Percentiles rank a stretch among this genome's conserved stretches.
Conservation (phyloP, 2,797 vertebrate genomes). For the Cottoperca gobio region DNA sequence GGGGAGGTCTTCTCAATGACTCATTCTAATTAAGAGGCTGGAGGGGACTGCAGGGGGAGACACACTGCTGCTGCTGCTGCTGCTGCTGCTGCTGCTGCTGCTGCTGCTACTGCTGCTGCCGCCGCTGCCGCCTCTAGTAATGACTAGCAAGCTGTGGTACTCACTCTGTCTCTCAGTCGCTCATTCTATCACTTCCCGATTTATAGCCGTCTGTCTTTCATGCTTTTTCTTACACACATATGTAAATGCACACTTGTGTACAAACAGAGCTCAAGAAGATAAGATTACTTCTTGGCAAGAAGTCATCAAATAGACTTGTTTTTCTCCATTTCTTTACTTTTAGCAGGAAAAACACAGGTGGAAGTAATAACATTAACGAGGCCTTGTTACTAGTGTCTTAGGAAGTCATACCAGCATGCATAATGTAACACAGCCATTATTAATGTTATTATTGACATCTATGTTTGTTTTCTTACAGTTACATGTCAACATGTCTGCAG, state of each 20-base stretch:
- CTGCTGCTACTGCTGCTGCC: too few relatives aligned
- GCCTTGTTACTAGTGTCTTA: slow-evolving; percentile 5
- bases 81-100: slow-evolving; percentile 28
- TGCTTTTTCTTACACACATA: neutral
- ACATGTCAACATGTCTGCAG: neutral
- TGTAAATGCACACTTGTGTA: neutral
- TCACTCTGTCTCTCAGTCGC: slow-evolving; percentile 26
- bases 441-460: neutral
- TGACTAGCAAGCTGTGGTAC: slow-evolving; percentile 55
- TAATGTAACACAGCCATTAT: neutral
- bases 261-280: neutral
- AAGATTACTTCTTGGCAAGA: neutral
- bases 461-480: neutral
- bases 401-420: neutral
- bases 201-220: slow-evolving; percentile 2
- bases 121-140: too few relatives aligned
- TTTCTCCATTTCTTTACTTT: neutral
- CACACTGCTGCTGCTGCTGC: slow-evolving; percentile 37
- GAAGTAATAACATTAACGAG: slow-evolving; percentile 8
- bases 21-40: slow-evolving; percentile 76
- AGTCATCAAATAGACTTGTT: slow-evolving; percentile 19
- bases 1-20: slow-evolving; percentile 73
- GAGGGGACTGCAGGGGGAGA: slow-evolving; percentile 60
- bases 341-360: neutral
- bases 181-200: slow-evolving; percentile 18